Base-by-base conservation (phyloP, 2,113 vertebrate genomes). In the Struthio camelus region DNA sequence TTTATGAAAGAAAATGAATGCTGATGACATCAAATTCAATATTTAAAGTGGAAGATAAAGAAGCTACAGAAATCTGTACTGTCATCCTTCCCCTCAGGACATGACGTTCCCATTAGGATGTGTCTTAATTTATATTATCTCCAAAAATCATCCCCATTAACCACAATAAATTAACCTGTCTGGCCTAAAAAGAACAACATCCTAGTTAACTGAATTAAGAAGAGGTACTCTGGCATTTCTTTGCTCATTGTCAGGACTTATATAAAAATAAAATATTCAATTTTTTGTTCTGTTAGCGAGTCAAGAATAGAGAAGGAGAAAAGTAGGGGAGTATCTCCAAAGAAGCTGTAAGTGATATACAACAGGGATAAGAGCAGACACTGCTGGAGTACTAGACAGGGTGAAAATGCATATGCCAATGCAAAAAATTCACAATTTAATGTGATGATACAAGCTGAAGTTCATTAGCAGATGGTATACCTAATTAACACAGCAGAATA, bases 401-500 rank as follows among this genome's bases (percentile, higher is more conserved):
- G 50, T 88, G 83, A 4, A 14, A 93, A 93, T 28, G 6, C 51
- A 86, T 42, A 76, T 56, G n/a, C 9, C 46, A 78, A 38, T 61
- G 46, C 44, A 90, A 36, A 80, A 87, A 70, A 80, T 77, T 75
- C 58, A 93, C 80, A 86, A 89, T 81, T 97, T 62, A 54, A 27
- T 82, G 66, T 34, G 22, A 58, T 56, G 53, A 79, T 51, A 53
- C 13, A 80, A 67, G 24, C 30, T 83, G 71, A 86, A 91, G 76
- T 86, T 50, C 36, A 94, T 93, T 88, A 91, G n/a, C 72, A 93
- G 84, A 89, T 75, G 44, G 75, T 73, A n/a, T 54, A 73, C 28
- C 28, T 93, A 97, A 96, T 95, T 94, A 96, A 91, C 81, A 75
- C 67, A 88, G 42, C 13, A 73, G 69, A 96, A 50, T 10, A 81